Evolutionary conservation across 2,113 vertebrate genomes (phyloP).

Genomic region (Syngnathus floridae): DNA sequence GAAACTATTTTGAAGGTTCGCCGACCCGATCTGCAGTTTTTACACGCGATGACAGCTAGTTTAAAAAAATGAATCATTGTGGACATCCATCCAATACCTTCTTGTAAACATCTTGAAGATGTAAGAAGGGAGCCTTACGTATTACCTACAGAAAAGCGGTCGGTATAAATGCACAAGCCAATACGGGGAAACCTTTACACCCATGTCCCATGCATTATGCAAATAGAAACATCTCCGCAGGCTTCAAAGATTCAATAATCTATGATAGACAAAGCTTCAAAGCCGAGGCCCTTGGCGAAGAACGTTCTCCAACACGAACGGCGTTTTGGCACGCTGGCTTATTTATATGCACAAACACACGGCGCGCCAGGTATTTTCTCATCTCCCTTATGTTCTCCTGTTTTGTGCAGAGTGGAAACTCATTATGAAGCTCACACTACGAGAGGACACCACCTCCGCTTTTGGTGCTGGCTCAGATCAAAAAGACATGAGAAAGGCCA

Average conservation of each 20-base stretch:
- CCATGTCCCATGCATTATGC: constrained; percentile 28
- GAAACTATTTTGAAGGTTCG: no score
- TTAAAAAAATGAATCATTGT: neutral
- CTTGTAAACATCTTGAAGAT: neutral
- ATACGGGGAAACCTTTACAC: neutral
- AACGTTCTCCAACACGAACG: constrained; percentile 33
- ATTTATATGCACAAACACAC: constrained; percentile 1
- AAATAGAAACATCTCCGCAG: constrained; percentile 29
- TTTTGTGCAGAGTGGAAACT: constrained; percentile 15
- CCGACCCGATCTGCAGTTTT: no score
- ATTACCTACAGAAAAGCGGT: neutral
- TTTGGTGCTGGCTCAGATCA: constrained; percentile 42
- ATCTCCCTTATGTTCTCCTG: constrained; percentile 22
- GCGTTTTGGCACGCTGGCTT: constrained; percentile 12
- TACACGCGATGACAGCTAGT: no score
- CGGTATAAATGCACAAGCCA: neutral
- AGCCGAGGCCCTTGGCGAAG: constrained; percentile 33
- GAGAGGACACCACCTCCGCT: constrained; percentile 12
- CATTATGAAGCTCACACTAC: constrained; percentile 28
- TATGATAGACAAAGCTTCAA: constrained; percentile 54
- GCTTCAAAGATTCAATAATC: constrained; percentile 51
- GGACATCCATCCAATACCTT: neutral
- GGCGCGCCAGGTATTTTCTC: constrained; percentile 1
- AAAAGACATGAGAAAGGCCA: constrained; percentile 41
- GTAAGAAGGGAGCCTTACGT: neutral